Evolutionary conservation across 2,113 vertebrate species (phyloP).

Genomic region (Gobio gobio): DNA sequence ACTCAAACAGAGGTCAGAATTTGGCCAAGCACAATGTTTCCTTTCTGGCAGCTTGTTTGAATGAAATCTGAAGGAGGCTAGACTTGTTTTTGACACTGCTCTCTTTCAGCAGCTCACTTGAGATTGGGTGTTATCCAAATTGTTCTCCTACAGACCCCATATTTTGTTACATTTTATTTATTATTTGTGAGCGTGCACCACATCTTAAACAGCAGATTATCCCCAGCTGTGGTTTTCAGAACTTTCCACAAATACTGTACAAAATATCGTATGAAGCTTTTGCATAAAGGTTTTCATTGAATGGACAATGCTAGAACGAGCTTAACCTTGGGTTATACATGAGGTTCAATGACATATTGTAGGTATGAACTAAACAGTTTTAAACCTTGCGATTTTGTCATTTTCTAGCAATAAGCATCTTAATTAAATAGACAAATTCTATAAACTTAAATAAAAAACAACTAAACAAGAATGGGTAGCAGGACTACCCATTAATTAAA

Average conservation of each 20-base stretch:
- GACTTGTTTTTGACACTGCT: constrained; percentile 8
- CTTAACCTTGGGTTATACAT: neutral
- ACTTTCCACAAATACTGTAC: neutral
- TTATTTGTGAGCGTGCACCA: neutral
- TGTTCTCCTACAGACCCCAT: neutral
- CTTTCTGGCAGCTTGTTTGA: constrained; percentile 15
- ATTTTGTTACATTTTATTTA: neutral
- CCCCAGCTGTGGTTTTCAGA: constrained; percentile 49
- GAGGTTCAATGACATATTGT: neutral
- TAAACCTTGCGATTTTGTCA: neutral
- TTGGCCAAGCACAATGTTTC: neutral
- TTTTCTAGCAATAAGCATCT: neutral
- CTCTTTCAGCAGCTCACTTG: neutral
- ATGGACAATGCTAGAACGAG: neutral
- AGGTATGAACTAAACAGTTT: neutral
- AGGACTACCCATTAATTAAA: too few species aligned
- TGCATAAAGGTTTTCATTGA: too few species aligned
- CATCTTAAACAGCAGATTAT: constrained; percentile 43
- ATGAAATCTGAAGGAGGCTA: constrained; percentile 36
- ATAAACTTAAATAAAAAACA: neutral
- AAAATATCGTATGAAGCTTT: neutral
- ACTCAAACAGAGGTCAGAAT: neutral
- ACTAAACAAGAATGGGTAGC: too few species aligned
- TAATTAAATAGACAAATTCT: neutral
- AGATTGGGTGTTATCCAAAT: constrained; percentile 37